Evolutionary conservation across 2,797 vertebrate species (phyloP).

Genomic region (Hyperoplus immaculatus): DNA sequence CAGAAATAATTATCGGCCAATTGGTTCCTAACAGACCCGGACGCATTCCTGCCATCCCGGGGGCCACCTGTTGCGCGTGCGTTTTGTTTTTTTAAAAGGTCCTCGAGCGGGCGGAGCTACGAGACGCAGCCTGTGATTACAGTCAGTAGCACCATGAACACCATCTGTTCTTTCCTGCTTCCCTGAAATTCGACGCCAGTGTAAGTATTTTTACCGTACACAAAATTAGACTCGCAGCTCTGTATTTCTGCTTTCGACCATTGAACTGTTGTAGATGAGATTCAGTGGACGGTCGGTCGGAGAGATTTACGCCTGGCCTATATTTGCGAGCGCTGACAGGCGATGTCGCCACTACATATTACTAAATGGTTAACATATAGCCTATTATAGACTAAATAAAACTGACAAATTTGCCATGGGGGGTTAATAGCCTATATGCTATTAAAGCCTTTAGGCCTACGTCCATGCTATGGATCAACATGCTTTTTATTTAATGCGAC

Average conservation of each 20-base stretch:
- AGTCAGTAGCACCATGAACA: conserved; percentile 43
- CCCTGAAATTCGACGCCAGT: conserved; percentile 66
- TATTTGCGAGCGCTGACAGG: conserved; percentile 30
- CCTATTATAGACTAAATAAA: conserved; percentile 21
- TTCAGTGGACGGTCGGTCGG: conserved; percentile 23
- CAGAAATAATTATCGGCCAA: conserved; percentile 24
- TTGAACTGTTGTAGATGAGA: conserved; percentile 11
- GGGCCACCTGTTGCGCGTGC: conserved; percentile 81
- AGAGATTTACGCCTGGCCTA: conserved; percentile 13
- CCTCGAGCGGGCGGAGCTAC: conserved; percentile 79
- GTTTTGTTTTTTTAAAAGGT: conserved; percentile 75
- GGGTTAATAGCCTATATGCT: not conserved
- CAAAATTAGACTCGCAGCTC: conserved; percentile 63
- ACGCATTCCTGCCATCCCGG: conserved; percentile 5
- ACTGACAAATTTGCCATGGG: not conserved
- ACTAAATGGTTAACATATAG: conserved; percentile 9
- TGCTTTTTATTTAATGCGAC: no score
- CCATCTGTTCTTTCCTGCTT: conserved; percentile 78
- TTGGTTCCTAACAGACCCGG: not conserved
- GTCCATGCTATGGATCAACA: not conserved
- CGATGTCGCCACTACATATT: conserved; percentile 37
- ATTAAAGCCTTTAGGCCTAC: no score
- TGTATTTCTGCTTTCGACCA: conserved; percentile 9
- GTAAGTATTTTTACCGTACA: conserved; percentile 79
- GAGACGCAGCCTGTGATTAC: conserved; percentile 56